These are phyloP conservation scores for Cavia porcellus DNA, from an alignment of 2,113 vertebrate genomes.

Conservation along the genomic window DNA sequence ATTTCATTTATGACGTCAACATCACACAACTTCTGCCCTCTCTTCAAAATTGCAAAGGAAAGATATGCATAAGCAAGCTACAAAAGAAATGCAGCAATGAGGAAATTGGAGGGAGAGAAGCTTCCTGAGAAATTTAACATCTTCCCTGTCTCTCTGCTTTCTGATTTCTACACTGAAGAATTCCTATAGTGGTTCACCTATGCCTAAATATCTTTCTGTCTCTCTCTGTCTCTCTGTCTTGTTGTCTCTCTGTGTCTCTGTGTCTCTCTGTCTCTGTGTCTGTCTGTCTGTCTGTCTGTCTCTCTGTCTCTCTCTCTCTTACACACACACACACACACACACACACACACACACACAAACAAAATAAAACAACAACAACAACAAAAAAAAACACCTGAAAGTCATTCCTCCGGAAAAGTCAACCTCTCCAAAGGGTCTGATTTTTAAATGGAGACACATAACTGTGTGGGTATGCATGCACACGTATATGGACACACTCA, in stretches of 20 bases:
- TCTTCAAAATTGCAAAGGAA: slow-evolving; percentile 34
- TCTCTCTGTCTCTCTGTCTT: neutral
- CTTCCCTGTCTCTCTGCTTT: neutral
- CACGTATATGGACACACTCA: neutral
- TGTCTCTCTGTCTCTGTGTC: too few species aligned
- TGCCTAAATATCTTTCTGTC: neutral
- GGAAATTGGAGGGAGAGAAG: neutral
- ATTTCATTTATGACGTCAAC: neutral
- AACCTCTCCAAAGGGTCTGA: neutral
- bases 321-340: neutral
- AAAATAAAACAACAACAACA: too few species aligned
- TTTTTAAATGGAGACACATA: neutral
- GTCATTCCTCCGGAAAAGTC: neutral
- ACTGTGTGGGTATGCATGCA: neutral
- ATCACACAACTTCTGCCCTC: neutral
- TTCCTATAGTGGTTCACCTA: neutral
- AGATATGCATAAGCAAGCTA: neutral
- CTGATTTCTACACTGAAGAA: neutral
- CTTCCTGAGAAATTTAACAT: neutral
- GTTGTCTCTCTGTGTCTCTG: neutral
- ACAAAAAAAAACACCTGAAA: neutral
- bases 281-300: too few species aligned
- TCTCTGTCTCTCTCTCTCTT: neutral
- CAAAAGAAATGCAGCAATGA: neutral
- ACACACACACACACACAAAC: neutral